phyloP scores from a whole-genome alignment of 23 tunicate genomes.

The Trididemnum clinides region DNA sequence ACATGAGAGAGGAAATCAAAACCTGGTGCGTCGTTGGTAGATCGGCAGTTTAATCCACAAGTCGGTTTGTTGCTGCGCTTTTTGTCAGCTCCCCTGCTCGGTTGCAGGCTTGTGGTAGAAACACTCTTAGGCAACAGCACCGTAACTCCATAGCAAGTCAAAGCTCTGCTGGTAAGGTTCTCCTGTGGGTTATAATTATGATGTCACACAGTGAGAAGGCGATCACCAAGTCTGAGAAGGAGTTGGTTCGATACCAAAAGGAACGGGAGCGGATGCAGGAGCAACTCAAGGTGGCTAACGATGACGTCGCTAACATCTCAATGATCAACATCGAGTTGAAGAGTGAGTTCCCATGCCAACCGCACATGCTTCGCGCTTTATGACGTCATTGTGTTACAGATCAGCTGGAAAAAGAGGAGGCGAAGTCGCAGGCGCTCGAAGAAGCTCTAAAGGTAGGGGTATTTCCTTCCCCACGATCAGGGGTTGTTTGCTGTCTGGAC shows the following conservation, averaged over 20 bases:
- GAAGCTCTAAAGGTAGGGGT: constrained; percentile 81
- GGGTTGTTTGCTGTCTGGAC: too few relatives aligned
- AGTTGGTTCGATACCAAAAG: constrained; percentile 56
- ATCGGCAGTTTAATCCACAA: too few relatives aligned
- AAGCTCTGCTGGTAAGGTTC: too few relatives aligned
- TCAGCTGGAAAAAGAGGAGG: constrained; percentile 81
- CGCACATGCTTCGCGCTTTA: too few relatives aligned
- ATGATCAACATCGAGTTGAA: constrained; percentile 78
- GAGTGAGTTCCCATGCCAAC: constrained; percentile 33
- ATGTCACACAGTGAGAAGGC: constrained; percentile 58
- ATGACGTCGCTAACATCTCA: constrained; percentile 72
- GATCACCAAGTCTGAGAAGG: constrained; percentile 57
- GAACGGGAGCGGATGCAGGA: constrained; percentile 74
- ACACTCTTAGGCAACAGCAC: neutral
- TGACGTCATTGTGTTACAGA: constrained; percentile 21
- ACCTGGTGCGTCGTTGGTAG: constrained; percentile 63
- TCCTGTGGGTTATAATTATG: neutral
- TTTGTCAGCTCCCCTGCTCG: too few relatives aligned
- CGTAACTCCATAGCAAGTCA: too few relatives aligned
- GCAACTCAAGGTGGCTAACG: constrained; percentile 71
- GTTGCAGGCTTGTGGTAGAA: too few relatives aligned
- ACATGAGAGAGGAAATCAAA: constrained; percentile 86
- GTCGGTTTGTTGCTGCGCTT: too few relatives aligned
- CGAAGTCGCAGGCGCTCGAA: constrained; percentile 79
- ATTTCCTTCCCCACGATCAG: too few relatives aligned